Evolutionary conservation across 2,797 vertebrate genomes (phyloP).

Genomic region (Brachyalestes nurse): DNA sequence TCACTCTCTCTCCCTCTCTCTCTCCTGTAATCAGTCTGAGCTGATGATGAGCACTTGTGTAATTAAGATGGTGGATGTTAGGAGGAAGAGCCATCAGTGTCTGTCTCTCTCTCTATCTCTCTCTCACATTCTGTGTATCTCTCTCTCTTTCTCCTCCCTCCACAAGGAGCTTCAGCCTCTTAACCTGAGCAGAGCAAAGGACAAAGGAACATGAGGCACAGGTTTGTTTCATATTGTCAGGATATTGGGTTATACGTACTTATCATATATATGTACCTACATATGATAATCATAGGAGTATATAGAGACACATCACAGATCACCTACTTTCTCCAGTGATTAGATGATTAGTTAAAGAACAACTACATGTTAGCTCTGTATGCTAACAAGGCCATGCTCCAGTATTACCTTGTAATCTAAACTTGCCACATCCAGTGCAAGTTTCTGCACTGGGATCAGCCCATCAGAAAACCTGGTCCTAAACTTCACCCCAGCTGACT

Average conservation of each 20-base stretch:
- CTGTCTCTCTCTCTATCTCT: slow-evolving; percentile 46
- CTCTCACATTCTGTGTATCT: too few relatives aligned
- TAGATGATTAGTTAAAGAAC: neutral
- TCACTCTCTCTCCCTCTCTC: neutral
- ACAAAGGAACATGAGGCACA: slow-evolving; percentile 17
- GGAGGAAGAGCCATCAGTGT: slow-evolving; percentile 63
- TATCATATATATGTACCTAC: neutral
- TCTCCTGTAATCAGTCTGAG: slow-evolving; percentile 48
- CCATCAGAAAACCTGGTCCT: neutral
- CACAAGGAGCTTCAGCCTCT: slow-evolving; percentile 8
- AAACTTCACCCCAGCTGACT: neutral
- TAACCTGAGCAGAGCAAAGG: slow-evolving; percentile 20
- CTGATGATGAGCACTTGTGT: slow-evolving; percentile 69
- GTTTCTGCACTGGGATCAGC: neutral
- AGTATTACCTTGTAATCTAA: too few relatives aligned
- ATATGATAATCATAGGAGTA: neutral
- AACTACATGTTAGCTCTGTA: neutral
- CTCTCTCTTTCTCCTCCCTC: neutral
- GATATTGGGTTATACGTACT: neutral
- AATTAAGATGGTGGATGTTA: slow-evolving; percentile 67
- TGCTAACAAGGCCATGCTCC: neutral
- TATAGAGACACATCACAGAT: neutral
- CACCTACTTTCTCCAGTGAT: too few relatives aligned
- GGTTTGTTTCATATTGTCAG: neutral
- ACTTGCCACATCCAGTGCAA: neutral